Percentiles rank a stretch among this genome's conserved stretches.
Conservation (phyloP, 2,113 vertebrate genomes). For the Xiphophorus maculatus region DNA sequence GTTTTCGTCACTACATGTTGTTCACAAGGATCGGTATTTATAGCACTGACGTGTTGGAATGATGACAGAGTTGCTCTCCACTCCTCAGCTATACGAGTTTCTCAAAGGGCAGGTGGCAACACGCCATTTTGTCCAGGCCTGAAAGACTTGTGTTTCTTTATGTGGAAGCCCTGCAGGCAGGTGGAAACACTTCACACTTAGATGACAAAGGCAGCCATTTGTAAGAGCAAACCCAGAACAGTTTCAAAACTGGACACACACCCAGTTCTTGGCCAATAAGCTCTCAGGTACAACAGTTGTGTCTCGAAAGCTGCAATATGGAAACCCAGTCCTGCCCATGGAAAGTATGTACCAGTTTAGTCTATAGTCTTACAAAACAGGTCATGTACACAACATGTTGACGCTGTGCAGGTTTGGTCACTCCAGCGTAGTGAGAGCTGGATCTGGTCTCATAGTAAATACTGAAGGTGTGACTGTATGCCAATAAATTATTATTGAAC, state of each 20-base stretch:
- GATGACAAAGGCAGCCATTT: not conserved
- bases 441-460: constrained; percentile 17
- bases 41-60: not conserved
- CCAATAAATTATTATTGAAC: not conserved
- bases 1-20: not conserved
- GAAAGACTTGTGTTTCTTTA: not conserved
- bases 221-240: constrained; percentile 16
- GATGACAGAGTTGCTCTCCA: not conserved
- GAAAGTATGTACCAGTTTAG: constrained; percentile 54
- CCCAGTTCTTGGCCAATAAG: constrained; percentile 42
- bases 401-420: constrained; percentile 22
- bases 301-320: constrained; percentile 36
- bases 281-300: constrained; percentile 3
- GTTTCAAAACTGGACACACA: constrained; percentile 56
- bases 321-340: constrained; percentile 59
- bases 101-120: not conserved
- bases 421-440: constrained; percentile 6
- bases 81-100: not conserved
- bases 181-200: constrained; percentile 18
- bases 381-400: constrained; percentile 7
- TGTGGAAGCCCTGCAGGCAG: constrained; percentile 1
- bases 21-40: constrained; percentile 5
- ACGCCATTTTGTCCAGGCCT: not conserved
- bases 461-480: constrained; percentile 24
- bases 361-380: constrained; percentile 48